A percentile compares a stretch with the other conserved stretches of the same genome.
These are phyloP conservation scores for Mamestra configurata DNA, from an alignment of 1,140 invertebrate species.

Conservation along the genomic window DNA sequence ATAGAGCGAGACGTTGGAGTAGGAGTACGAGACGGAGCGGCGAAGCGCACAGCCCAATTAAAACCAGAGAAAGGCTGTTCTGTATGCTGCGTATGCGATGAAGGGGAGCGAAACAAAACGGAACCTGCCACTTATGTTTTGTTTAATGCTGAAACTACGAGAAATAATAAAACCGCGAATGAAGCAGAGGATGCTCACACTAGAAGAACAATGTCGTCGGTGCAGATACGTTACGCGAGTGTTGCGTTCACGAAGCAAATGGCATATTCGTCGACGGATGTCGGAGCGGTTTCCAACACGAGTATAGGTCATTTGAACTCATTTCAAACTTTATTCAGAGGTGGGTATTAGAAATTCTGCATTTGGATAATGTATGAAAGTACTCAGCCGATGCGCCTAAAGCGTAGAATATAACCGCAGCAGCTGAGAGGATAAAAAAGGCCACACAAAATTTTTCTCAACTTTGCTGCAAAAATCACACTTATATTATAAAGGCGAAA, in stretches of 20 bases:
- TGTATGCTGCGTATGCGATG: background rate
- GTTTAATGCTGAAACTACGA: conserved; percentile 3
- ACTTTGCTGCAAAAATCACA: too few relatives aligned
- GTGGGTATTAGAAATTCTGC: conserved; percentile 52
- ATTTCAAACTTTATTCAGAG: conserved; percentile 75
- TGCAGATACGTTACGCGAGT: conserved; percentile 66
- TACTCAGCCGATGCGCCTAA: too few relatives aligned
- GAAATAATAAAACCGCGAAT: background rate
- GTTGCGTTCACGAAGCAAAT: conserved; percentile 60
- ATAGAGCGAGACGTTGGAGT: too few relatives aligned
- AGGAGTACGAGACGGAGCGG: too few relatives aligned
- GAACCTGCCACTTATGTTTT: conserved; percentile 26
- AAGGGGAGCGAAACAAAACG: background rate
- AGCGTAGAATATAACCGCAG: too few relatives aligned
- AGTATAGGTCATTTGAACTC: conserved; percentile 57
- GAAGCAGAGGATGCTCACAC: background rate
- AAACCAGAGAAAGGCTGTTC: too few relatives aligned
- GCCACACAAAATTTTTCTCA: too few relatives aligned
- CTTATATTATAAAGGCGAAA: too few relatives aligned
- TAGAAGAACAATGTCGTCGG: conserved; percentile 62
- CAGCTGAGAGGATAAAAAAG: too few relatives aligned
- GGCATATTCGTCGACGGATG: conserved; percentile 61
- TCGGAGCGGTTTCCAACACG: conserved; percentile 41
- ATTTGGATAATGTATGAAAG: background rate
- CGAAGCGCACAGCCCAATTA: too few relatives aligned